A percentile compares a stretch with the other conserved stretches of the same genome.
phyloP scores from a whole-genome alignment of 2,113 vertebrate genomes.

The Toxostoma redivivum region DNA sequence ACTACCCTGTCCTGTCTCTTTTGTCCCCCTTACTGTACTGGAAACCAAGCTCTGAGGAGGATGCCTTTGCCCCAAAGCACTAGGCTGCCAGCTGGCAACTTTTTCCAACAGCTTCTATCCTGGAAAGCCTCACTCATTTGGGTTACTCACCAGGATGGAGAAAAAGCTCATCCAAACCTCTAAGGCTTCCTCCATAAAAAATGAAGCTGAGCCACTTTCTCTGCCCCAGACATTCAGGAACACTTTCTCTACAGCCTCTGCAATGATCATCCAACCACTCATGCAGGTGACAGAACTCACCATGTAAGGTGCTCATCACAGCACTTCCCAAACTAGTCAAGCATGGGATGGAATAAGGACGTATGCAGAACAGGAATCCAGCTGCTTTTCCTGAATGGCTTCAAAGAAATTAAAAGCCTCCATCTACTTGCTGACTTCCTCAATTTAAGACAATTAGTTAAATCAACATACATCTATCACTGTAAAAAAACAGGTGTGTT shows the following conservation, averaged over 20 bases:
- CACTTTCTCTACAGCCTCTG: not conserved
- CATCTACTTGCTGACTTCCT: not conserved
- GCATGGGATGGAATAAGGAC: not conserved
- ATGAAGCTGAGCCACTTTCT: not conserved
- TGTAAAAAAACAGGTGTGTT: not conserved
- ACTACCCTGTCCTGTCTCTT: not conserved
- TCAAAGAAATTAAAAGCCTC: slow-evolving; percentile 1
- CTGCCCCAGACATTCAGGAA: not conserved
- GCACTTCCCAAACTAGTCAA: not conserved
- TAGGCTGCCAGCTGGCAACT: not conserved
- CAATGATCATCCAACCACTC: not conserved
- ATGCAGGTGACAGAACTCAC: not conserved
- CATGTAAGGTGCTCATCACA: not conserved
- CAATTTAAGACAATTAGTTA: not conserved
- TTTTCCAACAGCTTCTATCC: not conserved
- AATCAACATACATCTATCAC: not conserved
- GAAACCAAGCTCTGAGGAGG: not conserved
- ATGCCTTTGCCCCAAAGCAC: not conserved
- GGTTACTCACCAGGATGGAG: not conserved
- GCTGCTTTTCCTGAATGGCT: not conserved
- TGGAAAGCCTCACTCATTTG: not conserved
- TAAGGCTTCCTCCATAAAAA: not conserved
- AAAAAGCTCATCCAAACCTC: not conserved
- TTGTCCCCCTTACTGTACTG: not conserved
- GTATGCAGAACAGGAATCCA: not conserved